phyloP scores from a whole-genome alignment of 2,113 vertebrate genomes.

The Onychostruthus taczanowskii region DNA sequence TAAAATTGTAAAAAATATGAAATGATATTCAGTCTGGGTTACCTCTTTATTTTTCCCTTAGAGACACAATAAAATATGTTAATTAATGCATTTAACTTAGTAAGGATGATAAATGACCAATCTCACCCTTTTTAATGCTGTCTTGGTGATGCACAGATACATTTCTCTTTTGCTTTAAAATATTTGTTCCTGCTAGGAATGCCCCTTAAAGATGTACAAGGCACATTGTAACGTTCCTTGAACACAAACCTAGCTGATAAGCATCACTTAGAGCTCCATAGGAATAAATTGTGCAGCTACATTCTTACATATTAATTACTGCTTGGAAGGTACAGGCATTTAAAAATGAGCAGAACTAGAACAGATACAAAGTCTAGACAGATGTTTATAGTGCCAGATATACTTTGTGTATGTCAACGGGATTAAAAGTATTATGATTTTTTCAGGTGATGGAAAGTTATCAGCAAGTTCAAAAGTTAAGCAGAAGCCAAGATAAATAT shows the following conservation, averaged over 20 bases:
- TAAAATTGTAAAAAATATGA: conserved; percentile 9
- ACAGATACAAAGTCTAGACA: neutral
- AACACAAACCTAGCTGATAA: neutral
- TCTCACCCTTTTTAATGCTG: neutral
- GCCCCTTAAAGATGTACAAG: neutral
- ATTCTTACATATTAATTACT: conserved; percentile 8
- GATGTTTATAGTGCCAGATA: neutral
- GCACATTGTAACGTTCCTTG: neutral
- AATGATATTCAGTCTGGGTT: neutral
- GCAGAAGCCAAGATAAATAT: neutral
- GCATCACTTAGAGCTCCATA: neutral
- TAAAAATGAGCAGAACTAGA: neutral
- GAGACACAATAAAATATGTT: neutral
- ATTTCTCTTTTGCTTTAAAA: neutral
- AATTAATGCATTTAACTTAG: conserved; percentile 42
- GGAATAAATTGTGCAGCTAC: conserved; percentile 15
- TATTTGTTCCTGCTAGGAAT: neutral
- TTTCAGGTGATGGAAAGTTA: neutral
- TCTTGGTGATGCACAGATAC: neutral
- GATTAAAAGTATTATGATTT: neutral
- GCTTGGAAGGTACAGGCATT: neutral
- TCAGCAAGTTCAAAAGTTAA: neutral
- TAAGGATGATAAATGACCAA: neutral
- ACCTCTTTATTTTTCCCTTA: neutral
- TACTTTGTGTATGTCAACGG: neutral